A percentile compares a stretch with the other conserved stretches of the same genome.
These are phyloP conservation scores for Cremastobaeus sp. DNA, from an alignment of 2,888 invertebrate genomes.

Conservation along the genomic window DNA sequence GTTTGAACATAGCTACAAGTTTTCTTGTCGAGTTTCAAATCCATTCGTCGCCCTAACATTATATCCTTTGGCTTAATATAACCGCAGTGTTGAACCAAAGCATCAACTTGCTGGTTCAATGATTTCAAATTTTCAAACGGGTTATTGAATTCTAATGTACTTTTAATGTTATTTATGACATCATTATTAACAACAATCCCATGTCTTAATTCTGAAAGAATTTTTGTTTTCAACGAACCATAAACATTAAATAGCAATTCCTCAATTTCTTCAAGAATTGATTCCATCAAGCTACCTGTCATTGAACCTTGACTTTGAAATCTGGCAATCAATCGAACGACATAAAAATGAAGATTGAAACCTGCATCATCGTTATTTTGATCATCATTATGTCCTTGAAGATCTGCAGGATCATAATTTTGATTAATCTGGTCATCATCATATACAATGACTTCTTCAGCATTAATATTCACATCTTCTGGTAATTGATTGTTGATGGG, in stretches of 20 bases:
- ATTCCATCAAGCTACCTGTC: conserved; percentile 33
- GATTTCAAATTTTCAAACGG: conserved; percentile 31
- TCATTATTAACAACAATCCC: background rate
- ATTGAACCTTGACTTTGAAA: conserved; percentile 46
- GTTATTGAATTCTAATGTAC: conserved; percentile 31
- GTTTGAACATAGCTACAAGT: background rate
- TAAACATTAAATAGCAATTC: conserved; percentile 13
- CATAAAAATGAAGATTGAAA: conserved; percentile 9
- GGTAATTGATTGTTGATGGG: too few species aligned
- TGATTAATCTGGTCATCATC: conserved; percentile 9
- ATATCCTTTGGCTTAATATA: conserved; percentile 40
- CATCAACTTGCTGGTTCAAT: conserved; percentile 43
- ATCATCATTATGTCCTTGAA: too few species aligned
- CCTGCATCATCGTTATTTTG: background rate
- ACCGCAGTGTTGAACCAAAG: conserved; percentile 23
- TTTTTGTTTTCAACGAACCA: conserved; percentile 17
- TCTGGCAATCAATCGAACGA: conserved; percentile 32
- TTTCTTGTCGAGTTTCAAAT: conserved; percentile 27
- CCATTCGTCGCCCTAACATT: conserved; percentile 37
- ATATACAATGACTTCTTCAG: background rate
- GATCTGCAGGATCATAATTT: background rate
- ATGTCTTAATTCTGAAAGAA: background rate
- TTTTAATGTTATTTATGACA: conserved; percentile 3
- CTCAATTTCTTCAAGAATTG: conserved; percentile 30
- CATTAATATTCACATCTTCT: background rate